Base-by-base conservation (phyloP, 1,140 invertebrate genomes). In the Scylla paramamosain region DNA sequence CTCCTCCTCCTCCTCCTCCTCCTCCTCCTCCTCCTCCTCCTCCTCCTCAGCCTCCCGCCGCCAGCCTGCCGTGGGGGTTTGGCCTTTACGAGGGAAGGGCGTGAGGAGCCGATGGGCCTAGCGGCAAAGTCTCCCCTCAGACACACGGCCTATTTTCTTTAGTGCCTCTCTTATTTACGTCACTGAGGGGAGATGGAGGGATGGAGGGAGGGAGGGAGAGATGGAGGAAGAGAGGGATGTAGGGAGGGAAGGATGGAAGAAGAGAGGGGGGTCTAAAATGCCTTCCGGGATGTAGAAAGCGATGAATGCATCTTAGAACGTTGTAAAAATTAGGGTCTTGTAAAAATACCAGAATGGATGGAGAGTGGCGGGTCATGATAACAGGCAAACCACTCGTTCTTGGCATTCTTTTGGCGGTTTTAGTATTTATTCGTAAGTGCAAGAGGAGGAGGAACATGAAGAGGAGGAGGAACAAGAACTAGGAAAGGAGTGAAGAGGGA, bases 81-180 rank as follows among this genome's bases (percentile, higher is more conserved):
- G 16, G 67, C 67, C 67, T 77, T 77, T 77, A 77, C 25, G 67
- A 77, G 67, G 67, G 67, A 77, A n/a, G 20, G 28, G 82, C 52
- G 59, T 28, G 93, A 32, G 93, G 48, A 88, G n/a, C 84, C 77
- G 7, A 28, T 45, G 29, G 29, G 52, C 59, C 52, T 39, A 77
- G 28, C 48, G 12, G 39, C 28, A 20, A 8, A 67, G 90, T 91
- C 52, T 91, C 90, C 90, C 90, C 90, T 91, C n/a, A 77, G 92
- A 93, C 77, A 93, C 92, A 28, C 92, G 48, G 25, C 92, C 82
- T 83, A 48, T 93, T 91, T 91, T 91, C 90, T 91, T 77, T 91
- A 91, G 90, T 67, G 52, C 31, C 90, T 0, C 52, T 67, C 28
- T 91, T 67, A 46, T 77, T 77, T 77, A 77, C 59, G 52, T 77